Evolutionary conservation across 1,140 invertebrate species (phyloP), one percentile per base, ranked within the genome.

Genomic region (Gonatopus flavifemur): DNA sequence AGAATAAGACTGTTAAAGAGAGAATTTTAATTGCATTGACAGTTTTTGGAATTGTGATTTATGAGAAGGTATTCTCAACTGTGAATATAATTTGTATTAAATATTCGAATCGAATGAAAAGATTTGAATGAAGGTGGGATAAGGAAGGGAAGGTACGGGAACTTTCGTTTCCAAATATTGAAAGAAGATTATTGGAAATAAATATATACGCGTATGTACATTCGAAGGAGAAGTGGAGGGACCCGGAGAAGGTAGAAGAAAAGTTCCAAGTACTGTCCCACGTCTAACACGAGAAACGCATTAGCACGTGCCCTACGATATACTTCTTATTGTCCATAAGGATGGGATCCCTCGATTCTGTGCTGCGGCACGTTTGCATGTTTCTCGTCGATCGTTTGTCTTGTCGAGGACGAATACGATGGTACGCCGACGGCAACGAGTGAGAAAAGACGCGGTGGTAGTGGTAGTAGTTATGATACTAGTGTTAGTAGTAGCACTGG

Each of bases 221-320:
- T n/a, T n/a, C n/a, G n/a, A 46, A 24, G 21, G 22, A 42, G 12
- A 13, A 30, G 35, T 1, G 46, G 39, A 19, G 37, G 46, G 37
- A 40, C n/a, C 35, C 35, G 28, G 31, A 22, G 44, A 32, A 37
- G 13, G 25, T 13, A 40, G 35, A 38, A 28, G 22, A 15, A 30
- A 39, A 33, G 46, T 37, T 50, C n/a, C n/a, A n/a, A n/a, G 51
- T 51, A 22, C 49, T 56, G 55, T 62, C 57, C 59, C 58, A 60
- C 52, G 55, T 51, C 46, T 66, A 60, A 68, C 67, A 70, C 52
- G 64, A 68, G 57, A 70, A 70, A 59, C 57, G 67, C 67, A 70
- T 70, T 69, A 70, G 64, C 64, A 58, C 52, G 48, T 51, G 57
- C 56, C 52, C 58, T 62, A 67, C 65, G 59, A 60, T 67, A 63